phyloP scores from a whole-genome alignment of 2,797 vertebrate genomes.

The Cyprinella venusta region DNA sequence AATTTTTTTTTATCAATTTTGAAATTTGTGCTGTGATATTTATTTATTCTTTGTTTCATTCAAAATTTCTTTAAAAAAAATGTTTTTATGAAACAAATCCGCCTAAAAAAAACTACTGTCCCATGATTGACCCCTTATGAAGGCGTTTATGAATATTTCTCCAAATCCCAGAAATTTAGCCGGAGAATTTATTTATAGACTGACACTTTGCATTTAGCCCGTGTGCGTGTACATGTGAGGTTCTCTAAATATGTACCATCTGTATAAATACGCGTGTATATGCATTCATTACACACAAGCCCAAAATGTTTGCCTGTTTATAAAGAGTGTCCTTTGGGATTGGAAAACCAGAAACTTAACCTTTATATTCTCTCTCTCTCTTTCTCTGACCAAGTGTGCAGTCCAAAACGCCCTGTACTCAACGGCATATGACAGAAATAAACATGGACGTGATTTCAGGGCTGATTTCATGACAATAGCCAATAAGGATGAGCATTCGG shows the following conservation, averaged over 20 bases:
- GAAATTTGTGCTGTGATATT: neutral
- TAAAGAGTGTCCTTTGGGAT: slow-evolving; percentile 21
- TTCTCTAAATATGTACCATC: slow-evolving; percentile 52
- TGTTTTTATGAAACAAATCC: neutral
- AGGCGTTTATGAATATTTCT: slow-evolving; percentile 22
- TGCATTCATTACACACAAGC: slow-evolving; percentile 31
- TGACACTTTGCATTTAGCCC: slow-evolving; percentile 17
- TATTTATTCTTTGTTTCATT: neutral
- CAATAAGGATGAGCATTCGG: neutral
- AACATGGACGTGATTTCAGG: neutral
- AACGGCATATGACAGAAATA: slow-evolving; percentile 13
- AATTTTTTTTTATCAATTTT: neutral
- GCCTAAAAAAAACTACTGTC: neutral
- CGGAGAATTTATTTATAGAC: slow-evolving; percentile 19
- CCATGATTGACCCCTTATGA: neutral
- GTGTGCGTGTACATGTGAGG: slow-evolving; percentile 24
- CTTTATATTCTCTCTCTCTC: slow-evolving; percentile 16
- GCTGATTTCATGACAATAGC: neutral
- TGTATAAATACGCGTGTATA: slow-evolving; percentile 42
- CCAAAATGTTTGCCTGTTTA: slow-evolving; percentile 46
- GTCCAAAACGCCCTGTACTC: neutral
- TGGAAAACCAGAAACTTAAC: slow-evolving; percentile 27
- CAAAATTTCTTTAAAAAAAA: neutral
- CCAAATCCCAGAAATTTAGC: neutral
- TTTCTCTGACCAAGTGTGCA: neutral